Evolutionary conservation across 2,113 vertebrate species (phyloP).

Genomic region (Mesoclemmys tuberculata): DNA sequence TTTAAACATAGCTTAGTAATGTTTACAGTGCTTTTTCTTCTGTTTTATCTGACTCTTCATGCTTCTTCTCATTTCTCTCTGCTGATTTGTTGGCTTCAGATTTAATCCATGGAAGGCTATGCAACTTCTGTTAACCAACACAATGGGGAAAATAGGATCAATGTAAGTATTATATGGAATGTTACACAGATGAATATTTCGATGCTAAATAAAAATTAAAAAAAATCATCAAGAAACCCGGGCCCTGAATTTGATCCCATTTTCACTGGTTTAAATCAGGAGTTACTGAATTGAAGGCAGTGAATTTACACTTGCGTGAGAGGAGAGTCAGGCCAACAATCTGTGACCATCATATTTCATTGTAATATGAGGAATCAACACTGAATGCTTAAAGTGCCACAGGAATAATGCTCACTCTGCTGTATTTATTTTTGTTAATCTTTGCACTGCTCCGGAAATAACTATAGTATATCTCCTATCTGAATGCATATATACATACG

Average conservation of each 20-base stretch:
- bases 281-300: not conserved
- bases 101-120: conserved; percentile 68
- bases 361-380: not conserved
- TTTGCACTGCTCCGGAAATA: not conserved
- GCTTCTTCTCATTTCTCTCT: conserved; percentile 62
- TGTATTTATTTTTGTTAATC: not conserved
- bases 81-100: conserved; percentile 58
- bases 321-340: not conserved
- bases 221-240: not conserved
- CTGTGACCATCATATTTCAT: not conserved
- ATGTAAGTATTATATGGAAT: not conserved
- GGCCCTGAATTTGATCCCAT: not conserved
- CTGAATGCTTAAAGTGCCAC: not conserved
- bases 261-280: not conserved
- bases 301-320: not conserved
- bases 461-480: not conserved
- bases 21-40: conserved; percentile 72
- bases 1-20: not conserved
- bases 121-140: conserved; percentile 73
- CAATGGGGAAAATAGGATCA: conserved; percentile 29
- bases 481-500: not conserved
- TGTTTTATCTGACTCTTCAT: conserved; percentile 50
- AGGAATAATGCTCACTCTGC: fast-evolving
- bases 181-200: not conserved
- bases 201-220: not conserved